A percentile compares a stretch with the other conserved stretches of the same genome.
These are phyloP conservation scores for Orthosia gracilis DNA, from an alignment of 2,888 invertebrate genomes.

Conservation along the genomic window DNA sequence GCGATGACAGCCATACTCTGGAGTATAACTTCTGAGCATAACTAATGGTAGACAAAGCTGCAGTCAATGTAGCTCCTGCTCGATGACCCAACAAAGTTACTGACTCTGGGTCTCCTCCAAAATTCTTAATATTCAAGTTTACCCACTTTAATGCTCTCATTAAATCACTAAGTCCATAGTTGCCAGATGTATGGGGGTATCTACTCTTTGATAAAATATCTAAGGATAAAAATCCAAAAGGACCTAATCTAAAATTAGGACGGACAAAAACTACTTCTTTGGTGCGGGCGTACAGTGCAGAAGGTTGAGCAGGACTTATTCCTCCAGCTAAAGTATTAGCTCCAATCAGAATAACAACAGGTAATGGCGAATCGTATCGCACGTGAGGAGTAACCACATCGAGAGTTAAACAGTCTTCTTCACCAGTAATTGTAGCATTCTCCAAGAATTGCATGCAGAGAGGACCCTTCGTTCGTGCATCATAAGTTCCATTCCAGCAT, in stretches of 20 bases:
- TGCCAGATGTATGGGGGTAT: conserved; percentile 95
- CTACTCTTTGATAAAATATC: conserved; percentile 93
- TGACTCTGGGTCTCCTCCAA: conserved; percentile 95
- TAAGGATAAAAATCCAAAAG: conserved; percentile 95
- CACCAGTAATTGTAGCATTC: conserved; percentile 93
- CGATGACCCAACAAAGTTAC: conserved; percentile 96
- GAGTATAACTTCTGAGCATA: conserved; percentile 93
- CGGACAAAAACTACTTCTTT: conserved; percentile 96
- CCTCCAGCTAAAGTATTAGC: conserved; percentile 95
- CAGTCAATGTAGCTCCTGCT: conserved; percentile 96
- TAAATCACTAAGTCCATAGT: conserved; percentile 96
- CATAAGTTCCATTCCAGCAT: conserved; percentile 95
- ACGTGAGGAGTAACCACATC: conserved; percentile 96
- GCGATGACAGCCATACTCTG: conserved; percentile 95
- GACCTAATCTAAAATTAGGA: conserved; percentile 96
- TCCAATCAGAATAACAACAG: conserved; percentile 96
- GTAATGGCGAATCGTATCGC: conserved; percentile 94
- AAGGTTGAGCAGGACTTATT: conserved; percentile 94
- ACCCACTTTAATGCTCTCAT: conserved; percentile 95
- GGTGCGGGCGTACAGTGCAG: conserved; percentile 94
- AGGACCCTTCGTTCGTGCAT: conserved; percentile 93
- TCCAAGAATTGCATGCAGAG: conserved; percentile 94
- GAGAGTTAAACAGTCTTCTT: conserved; percentile 95
- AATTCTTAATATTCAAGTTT: conserved; percentile 95
- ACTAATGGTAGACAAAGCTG: conserved; percentile 93